Evolutionary conservation across 2,888 invertebrate species (phyloP).

Genomic region (Rotaria sp.): DNA sequence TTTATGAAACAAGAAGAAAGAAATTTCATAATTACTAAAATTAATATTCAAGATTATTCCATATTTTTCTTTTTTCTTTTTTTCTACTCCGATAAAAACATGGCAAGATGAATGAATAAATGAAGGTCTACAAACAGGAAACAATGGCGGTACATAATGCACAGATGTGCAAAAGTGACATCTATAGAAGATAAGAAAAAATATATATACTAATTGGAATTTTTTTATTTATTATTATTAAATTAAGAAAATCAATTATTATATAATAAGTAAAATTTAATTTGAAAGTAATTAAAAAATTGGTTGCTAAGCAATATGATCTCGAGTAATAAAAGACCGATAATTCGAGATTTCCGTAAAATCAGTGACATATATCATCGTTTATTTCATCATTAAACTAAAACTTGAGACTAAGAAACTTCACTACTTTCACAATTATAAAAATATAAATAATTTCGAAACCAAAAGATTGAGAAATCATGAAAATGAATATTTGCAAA

Average conservation of each 20-base stretch:
- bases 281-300: not conserved
- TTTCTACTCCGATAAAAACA: not conserved
- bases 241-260: not conserved
- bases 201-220: not conserved
- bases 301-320: not conserved
- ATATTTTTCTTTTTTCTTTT: not conserved
- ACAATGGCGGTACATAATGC: not conserved
- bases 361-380: too few relatives aligned
- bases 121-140: not conserved
- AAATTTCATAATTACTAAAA: not conserved
- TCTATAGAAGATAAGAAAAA: not conserved
- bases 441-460: too few relatives aligned
- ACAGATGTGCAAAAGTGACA: constrained; percentile 14
- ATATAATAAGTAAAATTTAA: not conserved
- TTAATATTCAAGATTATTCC: not conserved
- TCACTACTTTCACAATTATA: too few relatives aligned
- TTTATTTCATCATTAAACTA: too few relatives aligned
- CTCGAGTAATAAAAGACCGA: not conserved
- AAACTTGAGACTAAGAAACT: too few relatives aligned
- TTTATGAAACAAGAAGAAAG: not conserved
- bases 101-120: not conserved
- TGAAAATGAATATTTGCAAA: too few relatives aligned
- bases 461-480: too few relatives aligned
- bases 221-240: not conserved
- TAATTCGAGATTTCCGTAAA: not conserved